Conservation (phyloP, 37 sponge, comb jelly and placozoan species). For the Dysidea cf. avara region DNA sequence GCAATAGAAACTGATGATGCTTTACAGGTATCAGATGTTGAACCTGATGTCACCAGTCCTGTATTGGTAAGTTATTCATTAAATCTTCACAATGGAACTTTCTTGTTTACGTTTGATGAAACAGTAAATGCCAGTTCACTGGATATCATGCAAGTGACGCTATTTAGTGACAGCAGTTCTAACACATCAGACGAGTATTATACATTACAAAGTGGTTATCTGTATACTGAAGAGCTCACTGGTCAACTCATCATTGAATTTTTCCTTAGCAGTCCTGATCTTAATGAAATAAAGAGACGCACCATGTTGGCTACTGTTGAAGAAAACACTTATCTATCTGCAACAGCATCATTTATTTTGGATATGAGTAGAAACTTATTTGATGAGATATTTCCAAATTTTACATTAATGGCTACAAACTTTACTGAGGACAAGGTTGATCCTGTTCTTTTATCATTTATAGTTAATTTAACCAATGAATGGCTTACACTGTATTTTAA, state of each 20-base stretch:
- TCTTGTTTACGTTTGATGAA: constrained; percentile 87
- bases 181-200: constrained; percentile 39
- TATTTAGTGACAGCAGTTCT: constrained; percentile 22
- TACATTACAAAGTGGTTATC: constrained; percentile 40
- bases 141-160: constrained; percentile 47
- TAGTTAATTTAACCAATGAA: constrained; percentile 68
- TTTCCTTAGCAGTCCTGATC: constrained; percentile 61
- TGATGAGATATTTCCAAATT: constrained; percentile 31
- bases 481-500: constrained; percentile 68
- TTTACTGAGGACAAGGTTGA: constrained; percentile 49
- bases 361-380: constrained; percentile 85
- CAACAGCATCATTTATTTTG: constrained; percentile 47
- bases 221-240: constrained; percentile 29
- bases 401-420: constrained; percentile 19
- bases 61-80: constrained; percentile 61
- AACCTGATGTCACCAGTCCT: constrained; percentile 70
- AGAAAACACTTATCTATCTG: constrained; percentile 46
- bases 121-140: constrained; percentile 70
- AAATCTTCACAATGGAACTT: constrained; percentile 61
- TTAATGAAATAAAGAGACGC: constrained; percentile 88
- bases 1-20: constrained; percentile 21
- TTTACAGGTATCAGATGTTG: constrained; percentile 37
- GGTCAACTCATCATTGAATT: constrained; percentile 62
- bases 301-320: constrained; percentile 38
- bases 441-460: constrained; percentile 56